phyloP scores from a whole-genome alignment of 1,140 invertebrate species.

The Stenopsyche tienmushanensis region DNA sequence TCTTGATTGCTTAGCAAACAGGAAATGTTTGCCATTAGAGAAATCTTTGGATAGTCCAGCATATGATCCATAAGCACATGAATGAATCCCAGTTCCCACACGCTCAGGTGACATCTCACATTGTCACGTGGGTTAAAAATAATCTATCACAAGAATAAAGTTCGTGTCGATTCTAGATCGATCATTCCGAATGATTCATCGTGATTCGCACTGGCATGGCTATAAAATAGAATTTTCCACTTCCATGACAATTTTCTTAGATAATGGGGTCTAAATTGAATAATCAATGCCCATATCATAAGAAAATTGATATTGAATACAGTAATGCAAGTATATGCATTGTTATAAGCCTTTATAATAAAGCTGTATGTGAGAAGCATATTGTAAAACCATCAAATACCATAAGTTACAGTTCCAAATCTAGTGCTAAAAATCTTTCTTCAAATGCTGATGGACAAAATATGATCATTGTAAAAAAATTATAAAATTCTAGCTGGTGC shows the following conservation, averaged over 20 bases:
- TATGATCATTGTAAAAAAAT: too few relatives aligned
- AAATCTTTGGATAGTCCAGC: slow-evolving; percentile 6
- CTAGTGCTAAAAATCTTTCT: too few relatives aligned
- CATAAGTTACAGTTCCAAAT: too few relatives aligned
- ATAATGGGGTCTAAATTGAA: not conserved
- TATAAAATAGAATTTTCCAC: slow-evolving; percentile 10
- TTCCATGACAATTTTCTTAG: not conserved
- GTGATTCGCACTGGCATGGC: slow-evolving; percentile 2
- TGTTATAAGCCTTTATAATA: too few relatives aligned
- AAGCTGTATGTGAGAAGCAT: too few relatives aligned
- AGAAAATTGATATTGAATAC: not conserved
- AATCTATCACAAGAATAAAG: not conserved
- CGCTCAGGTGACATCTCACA: not conserved
- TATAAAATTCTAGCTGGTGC: too few relatives aligned
- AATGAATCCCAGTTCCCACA: not conserved
- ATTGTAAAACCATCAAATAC: too few relatives aligned
- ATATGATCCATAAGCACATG: slow-evolving; percentile 13
- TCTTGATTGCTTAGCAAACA: slow-evolving; percentile 13
- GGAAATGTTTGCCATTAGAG: slow-evolving; percentile 22
- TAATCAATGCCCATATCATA: not conserved
- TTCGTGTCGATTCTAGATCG: slow-evolving; percentile 4
- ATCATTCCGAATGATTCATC: slow-evolving; percentile 2
- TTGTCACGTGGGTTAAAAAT: not conserved
- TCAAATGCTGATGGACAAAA: not conserved
- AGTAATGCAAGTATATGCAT: not conserved